Evolutionary conservation across 2,797 vertebrate genomes (phyloP), one percentile per base, ranked within the genome.

Genomic region (Staurois parvus): DNA sequence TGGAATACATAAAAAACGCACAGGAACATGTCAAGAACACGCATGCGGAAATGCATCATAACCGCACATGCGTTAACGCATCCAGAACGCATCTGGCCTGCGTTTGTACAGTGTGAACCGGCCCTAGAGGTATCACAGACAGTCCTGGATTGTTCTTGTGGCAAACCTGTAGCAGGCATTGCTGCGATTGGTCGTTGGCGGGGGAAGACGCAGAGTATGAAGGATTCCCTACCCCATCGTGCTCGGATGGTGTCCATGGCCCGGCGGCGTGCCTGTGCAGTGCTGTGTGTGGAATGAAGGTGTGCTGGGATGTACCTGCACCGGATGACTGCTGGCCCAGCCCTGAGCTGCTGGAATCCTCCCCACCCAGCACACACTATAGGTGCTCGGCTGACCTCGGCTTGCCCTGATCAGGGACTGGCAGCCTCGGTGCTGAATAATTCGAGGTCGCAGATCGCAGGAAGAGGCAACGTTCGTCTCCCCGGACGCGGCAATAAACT

Each of bases 311-410:
- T 52, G 4, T 40, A 64, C 29, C 34, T 82, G 21, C 42, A 48
- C 62, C 42, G 42, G 74, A 59, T 56, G 59, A 42, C 15, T 24
- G 40, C n/a, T 67, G 62, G 59, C 84, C 84, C 84, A 37, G 79
- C 79, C 84, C 84, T 67, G 62, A 62, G 76, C 62, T 52, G 28
- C 5, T 76, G 10, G 48, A 86, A 81, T 81, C 76, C 37, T 45
- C 79, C 84, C 81, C 84, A 81, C 84, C 84, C 84, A 48, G 72
- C 56, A 78, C 72, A 42, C 75, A 84, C 76, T 30, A 42, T 24
- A 84, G 73, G 29, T 29, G 52, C 19, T 56, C 45, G 48, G 17
- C 48, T 2, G n/a, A n/a, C 42, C 11, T 52, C 3, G 29, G 30
- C 29, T 30, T 56, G 34, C 77, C 84, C 69, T 76, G 84, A 69